Evolutionary conservation across 2,888 invertebrate species (phyloP).

Genomic region (Marasmarcha lunaedactyla): DNA sequence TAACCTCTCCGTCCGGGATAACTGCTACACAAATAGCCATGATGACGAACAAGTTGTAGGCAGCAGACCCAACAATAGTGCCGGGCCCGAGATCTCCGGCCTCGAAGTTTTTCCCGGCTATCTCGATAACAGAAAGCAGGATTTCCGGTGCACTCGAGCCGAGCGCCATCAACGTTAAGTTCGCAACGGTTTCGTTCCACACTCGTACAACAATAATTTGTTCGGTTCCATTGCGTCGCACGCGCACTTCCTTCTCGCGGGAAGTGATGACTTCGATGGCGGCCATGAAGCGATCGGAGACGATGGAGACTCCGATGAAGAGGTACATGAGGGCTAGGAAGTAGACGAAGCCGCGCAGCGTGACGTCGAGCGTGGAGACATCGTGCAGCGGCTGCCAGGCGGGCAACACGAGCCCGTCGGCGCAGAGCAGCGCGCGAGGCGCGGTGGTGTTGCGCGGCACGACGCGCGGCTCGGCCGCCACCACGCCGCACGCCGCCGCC

Average conservation of each 20-base stretch:
- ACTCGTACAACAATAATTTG: slow-evolving; percentile 93
- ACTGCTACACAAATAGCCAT: slow-evolving; percentile 94
- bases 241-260: slow-evolving; percentile 93
- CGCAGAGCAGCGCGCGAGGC: slow-evolving; percentile 71
- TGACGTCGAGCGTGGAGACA: slow-evolving; percentile 79
- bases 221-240: slow-evolving; percentile 90
- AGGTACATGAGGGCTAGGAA: slow-evolving; percentile 91
- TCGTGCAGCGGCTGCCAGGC: slow-evolving; percentile 88
- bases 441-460: slow-evolving; percentile 46
- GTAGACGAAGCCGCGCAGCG: slow-evolving; percentile 90
- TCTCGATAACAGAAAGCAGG: slow-evolving; percentile 96
- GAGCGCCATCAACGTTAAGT: slow-evolving; percentile 97
- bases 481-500: slow-evolving; percentile 58
- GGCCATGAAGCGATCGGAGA: slow-evolving; percentile 99
- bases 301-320: slow-evolving; percentile 98
- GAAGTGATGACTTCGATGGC: slow-evolving; percentile 99
- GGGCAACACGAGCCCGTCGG: slow-evolving; percentile 88
- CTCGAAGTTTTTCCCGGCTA: slow-evolving; percentile 93
- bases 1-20: slow-evolving; percentile 89
- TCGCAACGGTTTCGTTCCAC: slow-evolving; percentile 99
- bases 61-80: slow-evolving; percentile 98
- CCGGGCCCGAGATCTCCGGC: slow-evolving; percentile 98
- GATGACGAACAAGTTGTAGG: slow-evolving; percentile 98
- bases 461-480: slow-evolving; percentile 52
- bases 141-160: slow-evolving; percentile 99